Evolutionary conservation across 2,888 invertebrate genomes (phyloP), one percentile per base, ranked within the genome.

Genomic region (Dexiosoma caninum): DNA sequence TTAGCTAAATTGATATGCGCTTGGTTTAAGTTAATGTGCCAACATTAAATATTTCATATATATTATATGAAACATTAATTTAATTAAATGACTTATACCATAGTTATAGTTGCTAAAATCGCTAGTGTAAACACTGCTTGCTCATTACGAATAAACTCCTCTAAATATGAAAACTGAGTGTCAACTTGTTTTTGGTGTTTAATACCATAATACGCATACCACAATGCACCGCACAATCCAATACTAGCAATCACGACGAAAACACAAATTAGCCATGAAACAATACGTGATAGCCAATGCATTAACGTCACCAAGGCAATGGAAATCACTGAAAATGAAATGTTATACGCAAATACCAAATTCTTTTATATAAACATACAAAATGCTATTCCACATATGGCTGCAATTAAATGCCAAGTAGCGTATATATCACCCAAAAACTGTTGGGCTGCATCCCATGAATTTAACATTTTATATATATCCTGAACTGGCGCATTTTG

Each of bases 201-300:
- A 40, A 97, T 92, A 85, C 94, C 95, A 85, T 93, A 92, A 86
- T 97, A 98, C 0, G 96, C 96, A 91, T 95, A 96, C 98, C 98
- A 98, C 16, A 98, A 90, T 35, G 96, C 92, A 12, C 90, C 93
- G 19, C 97, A 96, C 1, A 96, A 94, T 44, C 93, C 94, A 72
- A 96, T 91, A 87, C 95, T 94, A 44, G 94, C 94, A 62, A 96
- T 88, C 35, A 94, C 93, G 10, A 96, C 95, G 60, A 95, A 91
- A 71, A 95, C 92, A 92, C 97, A 95, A 84, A 98, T 95, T 82
- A 97, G 93, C 94, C 96, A 96, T 3, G 97, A 95, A 5, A 97
- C 95, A 60, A 97, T 88, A 77, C 93, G 93, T 0, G 97, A 96
- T 84, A 97, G 88, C 88, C 95, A 93, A 88, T 97, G 96, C 85